Evolutionary conservation across 2,888 invertebrate species (phyloP).

Genomic region (Lordiphosa andalusiaca): DNA sequence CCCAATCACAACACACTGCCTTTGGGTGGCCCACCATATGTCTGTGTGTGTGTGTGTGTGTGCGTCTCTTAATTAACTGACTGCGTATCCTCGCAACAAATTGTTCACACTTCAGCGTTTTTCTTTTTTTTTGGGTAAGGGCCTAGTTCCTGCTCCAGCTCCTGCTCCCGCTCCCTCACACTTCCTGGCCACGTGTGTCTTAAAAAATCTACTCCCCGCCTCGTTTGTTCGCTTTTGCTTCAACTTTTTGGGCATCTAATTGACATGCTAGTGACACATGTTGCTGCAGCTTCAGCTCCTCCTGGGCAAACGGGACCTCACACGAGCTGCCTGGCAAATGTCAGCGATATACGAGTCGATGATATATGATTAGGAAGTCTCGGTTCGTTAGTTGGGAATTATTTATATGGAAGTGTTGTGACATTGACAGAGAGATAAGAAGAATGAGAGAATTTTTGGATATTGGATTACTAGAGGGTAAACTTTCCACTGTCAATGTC

Average conservation of each 20-base stretch:
- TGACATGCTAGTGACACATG: constrained; percentile 76
- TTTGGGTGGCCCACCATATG: constrained; percentile 69
- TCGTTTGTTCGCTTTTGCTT: constrained; percentile 27
- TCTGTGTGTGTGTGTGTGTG: constrained; percentile 17
- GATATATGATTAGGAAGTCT: constrained; percentile 71
- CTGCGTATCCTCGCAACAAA: constrained; percentile 59
- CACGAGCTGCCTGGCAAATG: constrained; percentile 54
- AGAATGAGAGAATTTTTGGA: constrained; percentile 14
- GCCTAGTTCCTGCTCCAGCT: constrained; percentile 12
- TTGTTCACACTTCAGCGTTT: constrained; percentile 77
- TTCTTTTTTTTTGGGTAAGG: constrained; percentile 42
- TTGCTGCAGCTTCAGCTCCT: constrained; percentile 50
- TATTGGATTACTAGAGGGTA: constrained; percentile 23
- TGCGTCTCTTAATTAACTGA: constrained; percentile 67
- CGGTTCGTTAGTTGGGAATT: constrained; percentile 59
- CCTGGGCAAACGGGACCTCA: constrained; percentile 53
- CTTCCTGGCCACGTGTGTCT: constrained; percentile 46
- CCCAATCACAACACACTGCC: constrained; percentile 65
- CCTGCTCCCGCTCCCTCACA: constrained; percentile 10
- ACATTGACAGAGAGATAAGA: constrained; percentile 37
- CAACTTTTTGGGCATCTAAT: constrained; percentile 56
- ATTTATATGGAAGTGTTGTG: constrained; percentile 49
- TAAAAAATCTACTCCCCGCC: constrained; percentile 33
- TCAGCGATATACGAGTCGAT: constrained; percentile 72
- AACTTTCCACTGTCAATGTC: constrained; percentile 15